A percentile compares a stretch with the other conserved stretches of the same genome.
Conservation (phyloP, 2,113 vertebrate genomes). For the Dendropsophus ebraccatus region DNA sequence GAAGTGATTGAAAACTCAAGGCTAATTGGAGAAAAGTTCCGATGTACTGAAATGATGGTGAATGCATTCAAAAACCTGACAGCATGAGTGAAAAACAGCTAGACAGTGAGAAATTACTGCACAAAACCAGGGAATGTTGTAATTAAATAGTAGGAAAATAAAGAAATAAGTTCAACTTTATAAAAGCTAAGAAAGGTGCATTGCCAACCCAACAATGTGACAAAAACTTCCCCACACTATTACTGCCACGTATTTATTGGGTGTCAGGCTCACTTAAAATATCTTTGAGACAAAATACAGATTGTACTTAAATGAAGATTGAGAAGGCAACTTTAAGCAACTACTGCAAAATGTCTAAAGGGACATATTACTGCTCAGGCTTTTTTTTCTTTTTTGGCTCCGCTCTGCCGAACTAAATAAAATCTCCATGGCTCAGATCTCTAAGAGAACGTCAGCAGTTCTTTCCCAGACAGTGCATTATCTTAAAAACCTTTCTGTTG, state of each 20-base stretch:
- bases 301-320: conserved; percentile 26
- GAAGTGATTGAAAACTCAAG: conserved; percentile 41
- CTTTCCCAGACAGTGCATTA: conserved; percentile 48
- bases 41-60: conserved; percentile 22
- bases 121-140: background rate
- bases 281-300: conserved; percentile 43
- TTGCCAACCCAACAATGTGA: background rate
- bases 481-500: conserved; percentile 55
- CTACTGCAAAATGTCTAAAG: conserved; percentile 42
- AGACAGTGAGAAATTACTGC: background rate
- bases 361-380: conserved; percentile 55
- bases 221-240: background rate
- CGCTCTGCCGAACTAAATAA: conserved; percentile 48
- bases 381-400: background rate
- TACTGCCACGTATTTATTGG: background rate
- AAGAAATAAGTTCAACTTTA: background rate
- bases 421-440: conserved; percentile 58
- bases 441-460: conserved; percentile 57
- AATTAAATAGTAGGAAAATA: background rate
- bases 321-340: conserved; percentile 49
- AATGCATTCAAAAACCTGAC: conserved; percentile 2
- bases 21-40: conserved; percentile 36
- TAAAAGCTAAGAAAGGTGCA: background rate
- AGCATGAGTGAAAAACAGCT: background rate
- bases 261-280: conserved; percentile 12